Percentiles rank a stretch among this genome's conserved stretches.
phyloP scores from a whole-genome alignment of 2,113 vertebrate species.

The Clarias magur region DNA sequence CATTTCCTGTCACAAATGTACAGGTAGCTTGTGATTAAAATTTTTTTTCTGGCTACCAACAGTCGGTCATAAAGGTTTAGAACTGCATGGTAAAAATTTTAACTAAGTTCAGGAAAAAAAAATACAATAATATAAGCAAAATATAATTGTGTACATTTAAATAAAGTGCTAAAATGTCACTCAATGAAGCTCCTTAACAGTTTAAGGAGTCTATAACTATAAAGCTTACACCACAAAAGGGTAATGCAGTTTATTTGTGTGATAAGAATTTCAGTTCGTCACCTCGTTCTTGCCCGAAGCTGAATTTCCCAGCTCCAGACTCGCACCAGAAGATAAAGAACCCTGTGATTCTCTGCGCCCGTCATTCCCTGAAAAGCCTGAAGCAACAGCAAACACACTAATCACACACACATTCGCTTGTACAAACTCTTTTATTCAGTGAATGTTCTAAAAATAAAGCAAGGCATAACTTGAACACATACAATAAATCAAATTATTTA shows the following conservation, averaged over 20 bases:
- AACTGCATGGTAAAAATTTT: neutral
- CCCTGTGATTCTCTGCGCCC: constrained; percentile 91
- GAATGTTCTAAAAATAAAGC: neutral
- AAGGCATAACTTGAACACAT: neutral
- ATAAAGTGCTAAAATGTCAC: neutral
- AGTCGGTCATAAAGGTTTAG: neutral
- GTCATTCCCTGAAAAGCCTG: constrained; percentile 83
- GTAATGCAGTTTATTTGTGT: neutral
- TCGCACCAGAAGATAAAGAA: constrained; percentile 90
- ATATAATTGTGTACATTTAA: neutral
- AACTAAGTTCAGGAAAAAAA: neutral
- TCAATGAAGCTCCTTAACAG: neutral
- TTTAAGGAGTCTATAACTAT: neutral
- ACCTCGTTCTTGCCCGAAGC: constrained; percentile 68
- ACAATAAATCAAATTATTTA: neutral
- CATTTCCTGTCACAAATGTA: no score
- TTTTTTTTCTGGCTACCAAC: neutral
- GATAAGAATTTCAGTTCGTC: constrained; percentile 40
- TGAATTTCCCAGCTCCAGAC: constrained; percentile 85
- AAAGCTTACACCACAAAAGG: no score
- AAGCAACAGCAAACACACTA: constrained; percentile 36
- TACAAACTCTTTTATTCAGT: neutral
- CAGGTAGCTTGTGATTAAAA: neutral
- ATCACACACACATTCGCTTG: neutral
- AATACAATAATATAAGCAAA: neutral